Percentiles rank a stretch among this genome's conserved stretches.
Conservation (phyloP, 2,888 invertebrate genomes). For the Marasmarcha lunaedactyla region DNA sequence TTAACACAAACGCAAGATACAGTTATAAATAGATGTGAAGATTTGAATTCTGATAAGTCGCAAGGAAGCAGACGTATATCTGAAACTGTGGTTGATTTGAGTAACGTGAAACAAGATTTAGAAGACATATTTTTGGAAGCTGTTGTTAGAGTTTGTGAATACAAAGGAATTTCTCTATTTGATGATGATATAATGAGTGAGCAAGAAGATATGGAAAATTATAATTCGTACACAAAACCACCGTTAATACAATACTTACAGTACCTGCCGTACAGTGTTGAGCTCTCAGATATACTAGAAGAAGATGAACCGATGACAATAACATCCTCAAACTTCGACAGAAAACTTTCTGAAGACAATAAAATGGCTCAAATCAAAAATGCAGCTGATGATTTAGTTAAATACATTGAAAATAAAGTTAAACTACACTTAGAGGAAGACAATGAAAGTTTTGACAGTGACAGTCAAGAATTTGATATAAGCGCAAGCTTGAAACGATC, state of each 20-base stretch:
- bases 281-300: constrained; percentile 55
- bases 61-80: constrained; percentile 42
- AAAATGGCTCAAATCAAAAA: constrained; percentile 28
- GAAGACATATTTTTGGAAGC: constrained; percentile 52
- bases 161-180: constrained; percentile 25
- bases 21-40: constrained; percentile 45
- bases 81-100: constrained; percentile 51
- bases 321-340: constrained; percentile 36
- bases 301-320: constrained; percentile 58
- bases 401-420: constrained; percentile 44
- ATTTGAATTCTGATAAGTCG: constrained; percentile 25
- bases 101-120: constrained; percentile 48
- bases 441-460: constrained; percentile 13
- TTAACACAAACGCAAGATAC: constrained; percentile 58
- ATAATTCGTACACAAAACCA: constrained; percentile 50
- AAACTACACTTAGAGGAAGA: constrained; percentile 34
- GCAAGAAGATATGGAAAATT: constrained; percentile 53
- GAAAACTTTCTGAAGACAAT: constrained; percentile 32
- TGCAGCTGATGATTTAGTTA: constrained; percentile 40
- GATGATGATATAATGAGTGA: constrained; percentile 57
- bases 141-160: constrained; percentile 27
- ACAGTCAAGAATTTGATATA: constrained; percentile 47
- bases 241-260: constrained; percentile 33
- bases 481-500: constrained; percentile 35
- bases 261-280: constrained; percentile 46